Percentiles rank a stretch among this genome's conserved stretches.
Evolutionary conservation across 2,797 vertebrate genomes (phyloP).

Genomic region (Takifugu rubripes): DNA sequence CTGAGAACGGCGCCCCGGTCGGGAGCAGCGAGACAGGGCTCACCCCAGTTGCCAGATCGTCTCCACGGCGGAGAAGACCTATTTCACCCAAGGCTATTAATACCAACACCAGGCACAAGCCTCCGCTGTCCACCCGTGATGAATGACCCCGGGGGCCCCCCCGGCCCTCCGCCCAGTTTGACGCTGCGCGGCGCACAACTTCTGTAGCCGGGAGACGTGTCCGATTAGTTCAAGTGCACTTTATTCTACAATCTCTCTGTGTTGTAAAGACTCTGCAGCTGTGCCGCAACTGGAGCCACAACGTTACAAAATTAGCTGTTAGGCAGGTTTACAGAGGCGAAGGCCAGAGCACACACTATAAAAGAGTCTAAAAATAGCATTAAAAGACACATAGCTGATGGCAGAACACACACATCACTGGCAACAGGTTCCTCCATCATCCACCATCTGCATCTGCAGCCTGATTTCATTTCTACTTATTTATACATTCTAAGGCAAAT

Average conservation of each 20-base stretch:
- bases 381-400: background rate
- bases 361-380: slow-evolving; percentile 2
- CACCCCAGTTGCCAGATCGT: slow-evolving; percentile 45
- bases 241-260: slow-evolving; percentile 62
- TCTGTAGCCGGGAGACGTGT: slow-evolving; percentile 45
- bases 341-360: background rate
- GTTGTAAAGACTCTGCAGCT: slow-evolving; percentile 31
- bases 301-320: slow-evolving; percentile 10
- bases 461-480: background rate
- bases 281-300: slow-evolving; percentile 26
- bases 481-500: background rate
- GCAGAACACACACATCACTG: background rate
- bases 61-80: slow-evolving; percentile 49
- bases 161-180: slow-evolving; percentile 38
- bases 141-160: slow-evolving; percentile 44
- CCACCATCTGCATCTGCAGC: background rate
- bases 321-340: slow-evolving; percentile 10
- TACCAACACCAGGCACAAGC: slow-evolving; percentile 45
- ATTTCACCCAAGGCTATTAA: slow-evolving; percentile 57
- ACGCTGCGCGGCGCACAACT: slow-evolving; percentile 62
- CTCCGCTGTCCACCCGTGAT: slow-evolving; percentile 39
- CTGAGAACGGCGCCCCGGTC: slow-evolving; percentile 8
- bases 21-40: slow-evolving; percentile 32
- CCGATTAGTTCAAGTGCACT: slow-evolving; percentile 62
- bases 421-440: background rate